Conservation (phyloP, 1,140 invertebrate genomes). For the Tigriopus japonicus region DNA sequence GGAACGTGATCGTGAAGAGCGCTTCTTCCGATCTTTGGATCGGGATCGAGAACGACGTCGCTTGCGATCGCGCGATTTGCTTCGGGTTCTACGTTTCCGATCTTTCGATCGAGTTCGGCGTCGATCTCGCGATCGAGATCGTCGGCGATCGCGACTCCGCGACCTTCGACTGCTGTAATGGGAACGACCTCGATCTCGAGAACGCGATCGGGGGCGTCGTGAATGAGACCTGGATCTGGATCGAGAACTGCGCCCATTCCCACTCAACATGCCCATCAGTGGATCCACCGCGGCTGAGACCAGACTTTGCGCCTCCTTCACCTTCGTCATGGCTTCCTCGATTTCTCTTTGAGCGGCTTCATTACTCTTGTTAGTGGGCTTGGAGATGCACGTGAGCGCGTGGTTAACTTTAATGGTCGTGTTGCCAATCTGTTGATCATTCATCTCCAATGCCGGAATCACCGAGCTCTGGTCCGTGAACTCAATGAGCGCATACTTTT, state of each 20-base stretch:
- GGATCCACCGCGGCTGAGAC: slow-evolving; percentile 77
- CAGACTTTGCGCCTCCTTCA: slow-evolving; percentile 81
- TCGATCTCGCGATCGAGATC: slow-evolving; percentile 11
- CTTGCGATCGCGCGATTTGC: slow-evolving; percentile 3
- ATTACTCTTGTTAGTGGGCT: slow-evolving; percentile 82
- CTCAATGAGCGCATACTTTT: slow-evolving; percentile 69
- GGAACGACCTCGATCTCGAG: not conserved
- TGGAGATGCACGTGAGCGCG: slow-evolving; percentile 70
- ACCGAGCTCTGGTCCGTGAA: slow-evolving; percentile 78
- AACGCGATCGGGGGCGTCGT: slow-evolving; percentile 4
- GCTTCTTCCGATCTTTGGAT: slow-evolving; percentile 20
- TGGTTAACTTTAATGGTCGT: slow-evolving; percentile 49
- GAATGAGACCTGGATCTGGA: slow-evolving; percentile 6
- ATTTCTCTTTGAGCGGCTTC: slow-evolving; percentile 86
- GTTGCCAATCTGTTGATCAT: slow-evolving; percentile 38
- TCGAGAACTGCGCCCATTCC: not conserved
- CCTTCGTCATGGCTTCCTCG: slow-evolving; percentile 87
- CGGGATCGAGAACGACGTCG: slow-evolving; percentile 16
- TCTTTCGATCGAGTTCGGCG: slow-evolving; percentile 17
- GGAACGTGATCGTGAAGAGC: slow-evolving; percentile 24
- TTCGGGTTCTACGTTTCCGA: slow-evolving; percentile 12
- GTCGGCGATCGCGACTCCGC: not conserved
- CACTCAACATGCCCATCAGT: slow-evolving; percentile 3
- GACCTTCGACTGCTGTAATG: not conserved
- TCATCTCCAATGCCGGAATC: slow-evolving; percentile 60